phyloP scores from a whole-genome alignment of 1,140 invertebrate genomes.

The Odontomachus brunneus region DNA sequence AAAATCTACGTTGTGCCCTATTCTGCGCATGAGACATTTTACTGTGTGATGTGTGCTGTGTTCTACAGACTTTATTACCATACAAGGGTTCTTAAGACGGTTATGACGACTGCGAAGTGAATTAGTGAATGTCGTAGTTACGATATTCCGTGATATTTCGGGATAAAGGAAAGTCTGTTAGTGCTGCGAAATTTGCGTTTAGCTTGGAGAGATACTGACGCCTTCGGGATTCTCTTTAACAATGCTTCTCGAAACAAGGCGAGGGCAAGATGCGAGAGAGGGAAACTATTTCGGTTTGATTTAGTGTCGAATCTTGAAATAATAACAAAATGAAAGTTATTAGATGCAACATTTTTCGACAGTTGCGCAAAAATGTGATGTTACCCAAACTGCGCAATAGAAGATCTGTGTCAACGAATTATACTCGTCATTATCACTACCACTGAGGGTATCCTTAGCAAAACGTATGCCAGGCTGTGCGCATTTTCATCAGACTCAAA shows the following conservation, averaged over 20 bases:
- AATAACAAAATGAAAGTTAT: background rate
- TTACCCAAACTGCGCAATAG: background rate
- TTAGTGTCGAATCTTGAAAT: background rate
- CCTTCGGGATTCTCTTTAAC: background rate
- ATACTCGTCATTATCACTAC: slow-evolving; percentile 1
- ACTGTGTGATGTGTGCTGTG: slow-evolving; percentile 62
- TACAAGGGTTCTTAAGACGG: background rate
- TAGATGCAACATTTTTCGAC: background rate
- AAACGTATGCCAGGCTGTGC: slow-evolving; percentile 2
- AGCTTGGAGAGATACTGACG: background rate
- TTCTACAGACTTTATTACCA: slow-evolving; percentile 6
- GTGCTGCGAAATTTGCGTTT: slow-evolving; percentile 22
- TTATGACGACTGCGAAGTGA: slow-evolving; percentile 16
- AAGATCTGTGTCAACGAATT: background rate
- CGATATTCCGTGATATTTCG: slow-evolving; percentile 2
- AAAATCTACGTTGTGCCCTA: slow-evolving; percentile 9
- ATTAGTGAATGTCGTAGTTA: slow-evolving; percentile 33
- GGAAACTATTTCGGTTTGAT: background rate
- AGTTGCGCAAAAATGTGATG: too few relatives aligned
- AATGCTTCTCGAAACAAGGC: too few relatives aligned
- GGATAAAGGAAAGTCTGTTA: background rate
- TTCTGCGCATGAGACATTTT: slow-evolving; percentile 17
- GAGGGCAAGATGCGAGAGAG: background rate
- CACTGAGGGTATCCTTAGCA: background rate
- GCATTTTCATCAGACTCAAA: slow-evolving; percentile 36